These are phyloP conservation scores for Stenopsyche tienmushanensis DNA, from an alignment of 1,140 invertebrate genomes.

Conservation along the genomic window DNA sequence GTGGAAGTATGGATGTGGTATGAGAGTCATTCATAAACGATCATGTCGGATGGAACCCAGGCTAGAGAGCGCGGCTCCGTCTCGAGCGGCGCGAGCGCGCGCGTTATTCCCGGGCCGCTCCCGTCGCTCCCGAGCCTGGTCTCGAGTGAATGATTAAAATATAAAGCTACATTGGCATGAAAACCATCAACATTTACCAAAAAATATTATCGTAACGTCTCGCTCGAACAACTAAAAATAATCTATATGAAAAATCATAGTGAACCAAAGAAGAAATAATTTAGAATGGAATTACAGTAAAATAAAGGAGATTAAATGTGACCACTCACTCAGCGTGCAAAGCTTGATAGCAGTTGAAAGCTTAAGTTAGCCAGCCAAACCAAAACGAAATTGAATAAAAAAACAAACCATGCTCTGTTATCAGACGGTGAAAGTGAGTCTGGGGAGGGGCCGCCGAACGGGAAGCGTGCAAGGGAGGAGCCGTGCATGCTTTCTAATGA, in stretches of 20 bases:
- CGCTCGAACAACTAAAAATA: too few species aligned
- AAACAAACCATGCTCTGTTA: slow-evolving; percentile 29
- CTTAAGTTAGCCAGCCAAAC: slow-evolving; percentile 32
- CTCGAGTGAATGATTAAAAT: slow-evolving; percentile 19
- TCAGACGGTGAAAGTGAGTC: slow-evolving; percentile 40
- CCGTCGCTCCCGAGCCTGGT: slow-evolving; percentile 18
- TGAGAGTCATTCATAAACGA: background rate
- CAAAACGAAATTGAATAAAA: slow-evolving; percentile 11
- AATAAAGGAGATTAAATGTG: slow-evolving; percentile 31
- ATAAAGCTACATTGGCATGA: slow-evolving; percentile 32
- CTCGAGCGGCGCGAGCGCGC: too few species aligned
- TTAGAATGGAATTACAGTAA: too few species aligned
- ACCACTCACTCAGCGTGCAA: slow-evolving; percentile 40
- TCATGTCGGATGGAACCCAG: background rate
- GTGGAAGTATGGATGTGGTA: background rate
- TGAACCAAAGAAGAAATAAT: too few species aligned
- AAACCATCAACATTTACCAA: too few species aligned
- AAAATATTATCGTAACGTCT: too few species aligned
- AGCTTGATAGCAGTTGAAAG: slow-evolving; percentile 37
- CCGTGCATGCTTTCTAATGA: slow-evolving; percentile 55
- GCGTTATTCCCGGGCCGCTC: too few species aligned
- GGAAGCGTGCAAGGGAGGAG: slow-evolving; percentile 34
- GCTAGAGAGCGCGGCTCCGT: too few species aligned
- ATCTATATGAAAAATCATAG: too few species aligned
- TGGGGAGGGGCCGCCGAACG: slow-evolving; percentile 40